phyloP scores from a whole-genome alignment of 2,888 invertebrate species.

The Megalurothrips usitatus region DNA sequence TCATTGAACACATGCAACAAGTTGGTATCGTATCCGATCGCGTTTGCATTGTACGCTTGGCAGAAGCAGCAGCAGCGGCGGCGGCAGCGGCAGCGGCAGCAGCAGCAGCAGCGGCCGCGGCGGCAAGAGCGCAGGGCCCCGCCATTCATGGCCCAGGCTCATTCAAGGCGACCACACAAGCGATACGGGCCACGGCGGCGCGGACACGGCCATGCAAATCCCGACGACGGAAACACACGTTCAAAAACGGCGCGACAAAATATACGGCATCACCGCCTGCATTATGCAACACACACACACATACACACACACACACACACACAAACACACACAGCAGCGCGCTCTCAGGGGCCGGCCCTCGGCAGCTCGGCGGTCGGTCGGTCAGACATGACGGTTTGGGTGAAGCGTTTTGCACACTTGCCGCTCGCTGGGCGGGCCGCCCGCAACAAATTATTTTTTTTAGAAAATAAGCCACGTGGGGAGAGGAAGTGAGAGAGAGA shows the following conservation, averaged over 20 bases:
- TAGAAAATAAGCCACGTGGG: not conserved
- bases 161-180: too few species aligned
- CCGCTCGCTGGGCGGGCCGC: conserved; percentile 1
- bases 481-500: not conserved
- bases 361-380: too few species aligned
- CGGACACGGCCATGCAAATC: too few species aligned
- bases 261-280: not conserved
- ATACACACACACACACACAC: not conserved
- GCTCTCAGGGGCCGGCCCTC: too few species aligned
- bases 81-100: too few species aligned
- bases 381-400: too few species aligned
- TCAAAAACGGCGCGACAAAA: not conserved
- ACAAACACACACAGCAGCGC: not conserved
- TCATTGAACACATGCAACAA: conserved; percentile 25
- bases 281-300: conserved; percentile 7
- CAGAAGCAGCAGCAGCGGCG: too few species aligned
- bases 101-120: too few species aligned
- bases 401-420: not conserved
- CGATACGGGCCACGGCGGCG: too few species aligned
- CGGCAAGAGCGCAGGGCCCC: not conserved
- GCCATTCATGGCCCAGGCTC: not conserved
- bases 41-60: too few species aligned
- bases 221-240: too few species aligned
- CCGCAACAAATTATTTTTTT: too few species aligned
- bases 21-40: not conserved